phyloP scores from a whole-genome alignment of 1,140 invertebrate species.

The Cydia splendana region DNA sequence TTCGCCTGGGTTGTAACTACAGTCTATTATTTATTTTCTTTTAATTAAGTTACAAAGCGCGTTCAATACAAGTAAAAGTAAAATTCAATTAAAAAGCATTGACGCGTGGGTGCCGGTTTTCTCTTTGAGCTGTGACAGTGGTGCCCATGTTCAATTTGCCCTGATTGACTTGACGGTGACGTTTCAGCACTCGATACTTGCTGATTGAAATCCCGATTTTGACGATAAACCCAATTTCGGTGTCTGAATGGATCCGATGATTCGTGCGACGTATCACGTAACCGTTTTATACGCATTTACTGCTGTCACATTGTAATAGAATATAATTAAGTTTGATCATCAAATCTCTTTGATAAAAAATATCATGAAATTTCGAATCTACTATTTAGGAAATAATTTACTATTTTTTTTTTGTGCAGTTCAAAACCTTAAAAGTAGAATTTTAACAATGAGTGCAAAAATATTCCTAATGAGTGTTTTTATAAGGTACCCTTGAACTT shows the following conservation, averaged over 20 bases:
- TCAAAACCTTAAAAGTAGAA: too few species aligned
- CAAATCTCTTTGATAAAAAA: too few species aligned
- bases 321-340: neutral
- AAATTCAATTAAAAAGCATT: conserved; percentile 21
- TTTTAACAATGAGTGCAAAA: too few species aligned
- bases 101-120: neutral
- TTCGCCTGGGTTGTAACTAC: neutral
- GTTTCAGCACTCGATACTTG: conserved; percentile 52
- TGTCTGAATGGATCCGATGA: conserved; percentile 44
- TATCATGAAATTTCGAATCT: too few species aligned
- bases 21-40: neutral
- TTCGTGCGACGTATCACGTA: conserved; percentile 20
- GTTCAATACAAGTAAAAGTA: conserved; percentile 25
- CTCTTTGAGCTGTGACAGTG: conserved; percentile 29
- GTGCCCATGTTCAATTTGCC: conserved; percentile 53
- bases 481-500: too few species aligned
- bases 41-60: conserved; percentile 23
- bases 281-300: conserved; percentile 1
- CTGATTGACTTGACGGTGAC: conserved; percentile 59
- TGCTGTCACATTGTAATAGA: neutral
- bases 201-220: conserved; percentile 55
- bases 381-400: too few species aligned
- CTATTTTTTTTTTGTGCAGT: neutral
- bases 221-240: conserved; percentile 56
- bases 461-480: too few species aligned